Conservation (phyloP, 2,113 vertebrate species). For the Pelusios castaneus region DNA sequence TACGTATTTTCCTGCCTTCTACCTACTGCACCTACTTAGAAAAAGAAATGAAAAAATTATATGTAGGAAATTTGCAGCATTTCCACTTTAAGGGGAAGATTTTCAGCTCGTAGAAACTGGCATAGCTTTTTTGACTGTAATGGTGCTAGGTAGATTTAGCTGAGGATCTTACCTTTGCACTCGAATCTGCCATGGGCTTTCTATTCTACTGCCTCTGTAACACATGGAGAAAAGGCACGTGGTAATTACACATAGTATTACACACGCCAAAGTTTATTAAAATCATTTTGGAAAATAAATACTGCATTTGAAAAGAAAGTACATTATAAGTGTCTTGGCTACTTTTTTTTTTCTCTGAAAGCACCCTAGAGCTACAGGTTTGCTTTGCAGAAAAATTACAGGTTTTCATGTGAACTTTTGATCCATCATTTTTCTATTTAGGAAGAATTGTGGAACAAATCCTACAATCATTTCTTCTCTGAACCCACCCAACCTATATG, state of each 20-base stretch:
- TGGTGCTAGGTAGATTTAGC: background rate
- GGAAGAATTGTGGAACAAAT: background rate
- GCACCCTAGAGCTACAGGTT: background rate
- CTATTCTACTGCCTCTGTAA: background rate
- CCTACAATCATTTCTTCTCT: background rate
- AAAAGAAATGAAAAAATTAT: background rate
- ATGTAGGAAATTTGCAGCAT: background rate
- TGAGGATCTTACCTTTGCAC: background rate
- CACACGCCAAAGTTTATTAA: background rate
- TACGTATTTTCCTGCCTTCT: background rate
- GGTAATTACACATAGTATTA: background rate
- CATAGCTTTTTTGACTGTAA: background rate
- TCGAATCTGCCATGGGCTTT: background rate
- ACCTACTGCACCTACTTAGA: background rate
- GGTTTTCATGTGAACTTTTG: background rate
- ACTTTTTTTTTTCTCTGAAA: background rate
- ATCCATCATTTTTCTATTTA: background rate
- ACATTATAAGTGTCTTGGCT: background rate
- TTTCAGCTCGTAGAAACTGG: background rate
- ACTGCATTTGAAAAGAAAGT: background rate
- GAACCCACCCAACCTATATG: background rate
- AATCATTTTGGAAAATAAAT: background rate
- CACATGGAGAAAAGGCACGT: background rate
- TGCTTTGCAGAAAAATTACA: background rate
- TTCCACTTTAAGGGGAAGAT: background rate